These are phyloP conservation scores for Scaptomyza pallida DNA, from an alignment of 1,140 invertebrate species.

Conservation along the genomic window DNA sequence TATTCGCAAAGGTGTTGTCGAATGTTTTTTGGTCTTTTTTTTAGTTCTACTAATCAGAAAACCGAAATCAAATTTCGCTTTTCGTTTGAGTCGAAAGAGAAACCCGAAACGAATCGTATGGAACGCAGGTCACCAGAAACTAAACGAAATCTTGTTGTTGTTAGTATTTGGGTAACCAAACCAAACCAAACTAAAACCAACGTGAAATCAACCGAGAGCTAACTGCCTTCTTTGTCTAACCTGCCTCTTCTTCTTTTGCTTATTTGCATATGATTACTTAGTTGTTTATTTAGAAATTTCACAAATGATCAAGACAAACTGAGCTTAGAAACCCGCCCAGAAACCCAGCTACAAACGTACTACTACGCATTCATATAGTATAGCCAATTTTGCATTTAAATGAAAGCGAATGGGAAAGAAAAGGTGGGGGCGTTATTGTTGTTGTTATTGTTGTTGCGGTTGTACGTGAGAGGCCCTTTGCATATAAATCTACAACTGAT, in stretches of 20 bases:
- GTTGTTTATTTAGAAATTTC: conserved; percentile 59
- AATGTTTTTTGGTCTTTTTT: conserved; percentile 13
- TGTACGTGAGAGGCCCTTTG: conserved; percentile 56
- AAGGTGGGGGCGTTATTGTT: conserved; percentile 53
- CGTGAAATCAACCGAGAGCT: conserved; percentile 40
- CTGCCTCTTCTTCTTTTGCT: conserved; percentile 28
- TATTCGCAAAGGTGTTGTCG: conserved; percentile 50
- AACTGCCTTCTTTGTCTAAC: conserved; percentile 4
- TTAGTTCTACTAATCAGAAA: conserved; percentile 78
- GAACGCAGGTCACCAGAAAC: conserved; percentile 48
- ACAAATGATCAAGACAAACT: conserved; percentile 43
- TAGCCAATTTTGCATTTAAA: conserved; percentile 48
- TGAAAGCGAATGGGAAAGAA: conserved; percentile 68
- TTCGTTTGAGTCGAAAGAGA: conserved; percentile 75
- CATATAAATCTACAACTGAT: conserved; percentile 46
- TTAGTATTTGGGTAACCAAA: conserved; percentile 71
- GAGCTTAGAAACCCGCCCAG: conserved; percentile 12
- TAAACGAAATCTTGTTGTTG: conserved; percentile 58
- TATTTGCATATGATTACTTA: conserved; percentile 76
- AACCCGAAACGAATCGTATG: conserved; percentile 77
- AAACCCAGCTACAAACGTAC: conserved; percentile 28
- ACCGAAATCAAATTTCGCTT: conserved; percentile 80
- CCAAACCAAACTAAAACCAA: conserved; percentile 42
- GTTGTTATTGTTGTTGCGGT: conserved; percentile 7
- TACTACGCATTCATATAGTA: conserved; percentile 7